Evolutionary conservation across 2,797 vertebrate species (phyloP), one percentile per base, ranked within the genome.

Genomic region (Epinephelus awoara): DNA sequence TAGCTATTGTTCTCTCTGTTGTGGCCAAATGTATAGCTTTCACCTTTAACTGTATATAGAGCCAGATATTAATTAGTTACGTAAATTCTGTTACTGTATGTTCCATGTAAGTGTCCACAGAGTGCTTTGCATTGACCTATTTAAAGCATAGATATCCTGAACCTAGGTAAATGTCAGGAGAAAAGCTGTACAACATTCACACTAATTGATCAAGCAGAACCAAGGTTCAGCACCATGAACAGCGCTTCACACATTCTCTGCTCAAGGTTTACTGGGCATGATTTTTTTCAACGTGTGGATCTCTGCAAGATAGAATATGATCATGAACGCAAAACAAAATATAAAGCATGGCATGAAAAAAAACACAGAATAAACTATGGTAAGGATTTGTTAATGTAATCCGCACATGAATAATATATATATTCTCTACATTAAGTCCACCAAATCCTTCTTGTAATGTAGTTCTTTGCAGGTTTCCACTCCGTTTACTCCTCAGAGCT

Each of bases 181-280:
- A 34, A 71, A 76, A 75, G 50, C 62, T 75, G 38, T 5, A 2
- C 5, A 55, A 14, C 57, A 52, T 40, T 50, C 27, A 52, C 1
- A 29, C 15, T 57, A n/a, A 77, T 25, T 27, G 47, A 71, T 3
- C 29, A 34, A 34, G 5, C 46, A n/a, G 69, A 63, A 42, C 9
- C 47, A 21, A n/a, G n/a, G 54, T 84, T 88, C 88, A 89, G 84
- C 79, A 87, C 80, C 83, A 82, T 4, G 83, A 83, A 82, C 64
- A 88, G 80, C 49, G 47, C 57, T 66, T 40, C 21, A 49, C 11
- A 12, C 12, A 3, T 23, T 34, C 5, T 38, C 65, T 51, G 17
- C 17, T 4, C 4, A 12, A 27, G 23, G 21, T 52, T 58, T 46
- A 3, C 67, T 27, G 6, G 21, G 14, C 6, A 3, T 3, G 3